These are phyloP conservation scores for Amphipoea lucens DNA, from an alignment of 2,888 invertebrate genomes.

Conservation along the genomic window DNA sequence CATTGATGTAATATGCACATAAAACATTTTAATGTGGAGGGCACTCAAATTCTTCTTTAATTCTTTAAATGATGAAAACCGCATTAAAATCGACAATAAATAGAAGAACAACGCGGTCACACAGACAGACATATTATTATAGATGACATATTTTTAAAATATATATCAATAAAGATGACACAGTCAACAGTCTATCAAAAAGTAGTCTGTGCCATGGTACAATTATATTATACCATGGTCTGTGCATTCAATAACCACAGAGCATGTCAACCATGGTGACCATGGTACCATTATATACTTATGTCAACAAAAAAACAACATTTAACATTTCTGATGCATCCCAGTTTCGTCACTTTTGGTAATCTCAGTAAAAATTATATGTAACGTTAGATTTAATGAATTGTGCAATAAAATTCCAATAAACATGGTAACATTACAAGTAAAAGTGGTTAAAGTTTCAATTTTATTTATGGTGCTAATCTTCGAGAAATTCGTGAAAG, in stretches of 20 bases:
- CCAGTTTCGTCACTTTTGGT: neutral
- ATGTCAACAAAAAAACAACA: too few relatives aligned
- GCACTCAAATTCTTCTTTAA: neutral
- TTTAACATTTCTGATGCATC: neutral
- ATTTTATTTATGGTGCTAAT: neutral
- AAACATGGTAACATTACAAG: neutral
- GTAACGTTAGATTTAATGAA: neutral
- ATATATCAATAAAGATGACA: neutral
- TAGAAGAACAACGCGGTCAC: neutral
- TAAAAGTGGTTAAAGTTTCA: neutral
- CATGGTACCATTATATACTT: too few relatives aligned
- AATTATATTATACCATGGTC: too few relatives aligned
- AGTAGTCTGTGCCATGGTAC: too few relatives aligned
- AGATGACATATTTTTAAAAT: too few relatives aligned
- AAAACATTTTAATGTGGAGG: rapidly evolving
- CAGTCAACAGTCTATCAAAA: too few relatives aligned
- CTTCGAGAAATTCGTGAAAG: neutral
- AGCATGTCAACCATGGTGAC: too few relatives aligned
- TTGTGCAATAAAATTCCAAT: too few relatives aligned
- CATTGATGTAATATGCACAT: neutral
- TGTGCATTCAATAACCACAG: too few relatives aligned
- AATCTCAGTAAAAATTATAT: neutral
- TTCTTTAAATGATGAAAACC: neutral
- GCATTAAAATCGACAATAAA: neutral
- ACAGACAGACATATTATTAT: neutral